Base-by-base conservation (phyloP, 2,797 vertebrate species). In the Semotilus atromaculatus region DNA sequence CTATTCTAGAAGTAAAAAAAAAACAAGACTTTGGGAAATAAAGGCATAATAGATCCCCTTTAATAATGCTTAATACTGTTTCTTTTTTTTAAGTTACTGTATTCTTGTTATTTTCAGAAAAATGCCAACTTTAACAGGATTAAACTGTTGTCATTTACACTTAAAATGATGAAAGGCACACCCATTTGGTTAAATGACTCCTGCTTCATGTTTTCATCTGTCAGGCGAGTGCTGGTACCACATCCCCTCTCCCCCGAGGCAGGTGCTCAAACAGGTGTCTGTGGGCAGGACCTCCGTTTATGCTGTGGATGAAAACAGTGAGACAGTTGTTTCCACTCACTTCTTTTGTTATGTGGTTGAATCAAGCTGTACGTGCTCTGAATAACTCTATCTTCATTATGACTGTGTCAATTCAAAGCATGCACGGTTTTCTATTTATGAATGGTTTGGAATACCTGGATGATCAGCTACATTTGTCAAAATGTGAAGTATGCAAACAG, bases 221-320 rank as follows among this genome's bases (percentile, higher is more conserved):
- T 3, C 92, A 98, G 97, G 97, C 38, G 96, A 97, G 74, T 97
- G 96, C 92, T 98, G 97, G 98, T 98, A 99, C 92, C 97, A 99
- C 90, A 98, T 99, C 88, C 97, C 98, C 0, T 95, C 97, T 3
- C 98, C 98, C 1, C 93, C 91, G 5, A 96, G 95, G 21, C 98
- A 99, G 93, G 96, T 95, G 36, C 91, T 99, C 75, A 96, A 92
- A 78, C 98, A 98, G 89, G 96, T 99, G 74, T 99, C 98, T 0
- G 98, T 99, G 14, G 98, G 98, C 9, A 93, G 97, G 86, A 98
- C 97, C 0, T 97, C 98, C 0, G 97, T 99, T 58, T 99, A 96
- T 60, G 95, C 95, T 14, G 93, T 99, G 89, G 98, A 99, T 88
- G 97, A 97, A 90, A 98, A 97, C 1, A 93, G 98, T 98, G 91